Conservation (phyloP, 2,113 vertebrate genomes). For the Suricata suricatta region DNA sequence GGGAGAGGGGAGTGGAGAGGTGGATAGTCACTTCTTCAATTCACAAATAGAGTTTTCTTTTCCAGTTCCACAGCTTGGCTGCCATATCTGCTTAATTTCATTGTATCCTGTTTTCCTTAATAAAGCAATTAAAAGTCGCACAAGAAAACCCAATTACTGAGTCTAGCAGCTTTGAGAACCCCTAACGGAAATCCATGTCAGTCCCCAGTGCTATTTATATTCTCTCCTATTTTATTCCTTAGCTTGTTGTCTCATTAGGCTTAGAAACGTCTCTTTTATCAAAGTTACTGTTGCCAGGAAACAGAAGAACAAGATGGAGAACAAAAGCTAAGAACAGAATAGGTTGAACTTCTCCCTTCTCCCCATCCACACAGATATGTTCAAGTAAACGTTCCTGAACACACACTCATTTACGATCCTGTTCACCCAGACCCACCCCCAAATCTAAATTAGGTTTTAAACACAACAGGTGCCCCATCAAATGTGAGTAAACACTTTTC, state of each 20-base stretch:
- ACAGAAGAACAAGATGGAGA: constrained; percentile 65
- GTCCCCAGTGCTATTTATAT: constrained; percentile 64
- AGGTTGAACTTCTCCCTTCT: background rate
- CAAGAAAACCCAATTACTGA: constrained; percentile 55
- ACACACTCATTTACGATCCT: background rate
- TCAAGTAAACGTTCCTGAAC: background rate
- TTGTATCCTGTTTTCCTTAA: constrained; percentile 51
- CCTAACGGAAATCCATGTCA: constrained; percentile 58
- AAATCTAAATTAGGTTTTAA: background rate
- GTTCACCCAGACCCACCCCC: background rate
- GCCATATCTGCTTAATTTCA: background rate
- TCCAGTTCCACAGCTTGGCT: background rate
- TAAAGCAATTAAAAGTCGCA: constrained; percentile 66
- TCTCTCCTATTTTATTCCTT: constrained; percentile 41
- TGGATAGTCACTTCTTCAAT: background rate
- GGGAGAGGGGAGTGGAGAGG: fast-evolving
- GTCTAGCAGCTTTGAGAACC: constrained; percentile 57
- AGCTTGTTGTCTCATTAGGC: constrained; percentile 61
- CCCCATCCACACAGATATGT: background rate
- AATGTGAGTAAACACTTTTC: background rate
- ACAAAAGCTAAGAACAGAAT: constrained; percentile 57
- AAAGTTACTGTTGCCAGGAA: constrained; percentile 72
- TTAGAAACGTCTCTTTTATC: constrained; percentile 59
- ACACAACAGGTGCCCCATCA: background rate
- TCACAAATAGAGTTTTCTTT: constrained; percentile 1